These are phyloP conservation scores for Nettapus auritus DNA, from an alignment of 2,113 vertebrate species.

Conservation along the genomic window DNA sequence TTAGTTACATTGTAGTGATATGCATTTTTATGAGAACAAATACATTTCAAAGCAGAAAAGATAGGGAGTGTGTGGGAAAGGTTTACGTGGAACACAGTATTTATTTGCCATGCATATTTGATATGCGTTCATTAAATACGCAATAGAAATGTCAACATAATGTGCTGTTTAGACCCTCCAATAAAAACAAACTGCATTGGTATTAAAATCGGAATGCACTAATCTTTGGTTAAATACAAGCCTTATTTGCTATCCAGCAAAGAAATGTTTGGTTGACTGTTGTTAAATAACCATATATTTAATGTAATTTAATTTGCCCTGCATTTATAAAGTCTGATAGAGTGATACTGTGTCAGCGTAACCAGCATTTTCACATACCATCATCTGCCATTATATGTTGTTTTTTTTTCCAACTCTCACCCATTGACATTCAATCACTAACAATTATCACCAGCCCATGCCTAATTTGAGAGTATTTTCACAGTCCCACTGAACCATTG, in stretches of 20 bases:
- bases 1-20: conserved; percentile 60
- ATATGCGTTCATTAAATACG: conserved; percentile 78
- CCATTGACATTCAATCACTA: conserved; percentile 59
- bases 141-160: conserved; percentile 83
- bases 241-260: conserved; percentile 70
- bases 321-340: conserved; percentile 65
- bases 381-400: conserved; percentile 9
- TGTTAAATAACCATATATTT: conserved; percentile 79
- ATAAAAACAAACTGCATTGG: conserved; percentile 74
- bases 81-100: conserved; percentile 74
- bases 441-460: conserved; percentile 52
- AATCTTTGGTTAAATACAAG: conserved; percentile 77
- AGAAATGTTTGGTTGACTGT: conserved; percentile 72
- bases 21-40: conserved; percentile 73
- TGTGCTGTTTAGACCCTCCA: conserved; percentile 76
- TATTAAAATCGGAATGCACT: conserved; percentile 69
- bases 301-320: conserved; percentile 77
- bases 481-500: conserved; percentile 26
- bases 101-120: conserved; percentile 84
- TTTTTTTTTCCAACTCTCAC: background rate
- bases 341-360: conserved; percentile 22
- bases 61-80: conserved; percentile 26
- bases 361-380: conserved; percentile 16
- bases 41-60: conserved; percentile 63
- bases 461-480: conserved; percentile 65